Evolutionary conservation across 1,140 invertebrate species (phyloP), one percentile per base, ranked within the genome.

Genomic region (Euwallacea fornicatus): DNA sequence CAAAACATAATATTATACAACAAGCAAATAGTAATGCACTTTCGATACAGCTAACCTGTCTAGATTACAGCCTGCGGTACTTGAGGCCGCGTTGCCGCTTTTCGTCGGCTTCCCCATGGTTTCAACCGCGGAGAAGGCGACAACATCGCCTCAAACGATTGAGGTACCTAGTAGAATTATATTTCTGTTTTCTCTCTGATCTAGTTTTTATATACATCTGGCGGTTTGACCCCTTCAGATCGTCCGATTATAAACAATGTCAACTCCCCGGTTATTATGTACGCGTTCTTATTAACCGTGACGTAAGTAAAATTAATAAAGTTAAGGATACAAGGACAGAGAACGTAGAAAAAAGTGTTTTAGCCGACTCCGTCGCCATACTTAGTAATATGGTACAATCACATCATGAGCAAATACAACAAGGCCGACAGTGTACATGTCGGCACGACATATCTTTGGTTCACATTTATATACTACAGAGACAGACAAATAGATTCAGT

Each of bases 31-130:
- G 76, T 81, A 82, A 82, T 82, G 81, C 81, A 82, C 81, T 81
- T 76, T 73, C 78, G 78, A 80, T 80, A 81, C 79, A 82, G 78
- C 80, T 82, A 82, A 79, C 80, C 81, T 82, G 80, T 82, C 79
- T 81, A 80, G 75, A 81, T 81, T 81, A 82, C 81, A 82, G 81
- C 81, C 81, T 81, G 81, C 77, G 78, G 80, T 81, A 81, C 77
- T 76, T 66, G 58, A 43, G 65, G 54, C 42, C 15, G 55, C 50
- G 13, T 43, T 66, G 43, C 7, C 54, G 50, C 65, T 56, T 58
- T 66, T 44, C 7, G n/a, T n/a, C n/a, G 9, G 9, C 9, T 50
- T 13, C 21, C 21, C 21, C 21, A 33, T 33, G 21, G 21, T 33
- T 33, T 33, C 4, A 33, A 33, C 21, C 21, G 11, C n/a, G 50